These are phyloP conservation scores for Hylaeus anthracinus DNA, from an alignment of 1,140 invertebrate species.

Conservation along the genomic window DNA sequence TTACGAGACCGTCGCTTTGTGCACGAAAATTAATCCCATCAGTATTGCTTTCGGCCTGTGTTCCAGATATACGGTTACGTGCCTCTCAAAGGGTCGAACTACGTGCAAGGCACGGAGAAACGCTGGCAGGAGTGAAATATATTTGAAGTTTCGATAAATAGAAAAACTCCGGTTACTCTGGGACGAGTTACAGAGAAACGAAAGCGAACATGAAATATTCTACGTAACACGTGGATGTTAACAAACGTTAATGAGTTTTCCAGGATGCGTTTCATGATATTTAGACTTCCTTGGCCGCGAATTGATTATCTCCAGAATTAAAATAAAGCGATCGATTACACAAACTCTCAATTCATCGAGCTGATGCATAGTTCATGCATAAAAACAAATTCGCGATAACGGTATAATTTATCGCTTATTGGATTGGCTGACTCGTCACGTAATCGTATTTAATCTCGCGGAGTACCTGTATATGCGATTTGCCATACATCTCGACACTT, in stretches of 20 bases:
- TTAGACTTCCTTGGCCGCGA: background rate
- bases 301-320: too few species aligned
- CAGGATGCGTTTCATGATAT: background rate
- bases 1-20: slow-evolving; percentile 17
- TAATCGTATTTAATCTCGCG: too few species aligned
- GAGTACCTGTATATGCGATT: too few species aligned
- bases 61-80: slow-evolving; percentile 13
- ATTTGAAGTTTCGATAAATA: slow-evolving; percentile 15
- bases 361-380: too few species aligned
- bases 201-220: background rate
- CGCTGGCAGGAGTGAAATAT: background rate
- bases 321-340: too few species aligned
- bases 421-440: too few species aligned
- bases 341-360: too few species aligned
- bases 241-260: background rate
- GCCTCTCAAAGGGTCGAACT: slow-evolving; percentile 14
- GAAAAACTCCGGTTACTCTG: background rate
- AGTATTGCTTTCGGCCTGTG: slow-evolving; percentile 13
- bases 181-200: background rate
- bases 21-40: slow-evolving; percentile 32
- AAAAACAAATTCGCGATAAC: too few species aligned
- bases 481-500: too few species aligned
- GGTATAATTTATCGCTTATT: too few species aligned
- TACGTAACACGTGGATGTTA: background rate
- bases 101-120: background rate